Evolutionary conservation across 2,888 invertebrate species (phyloP).

Genomic region (Tenthredo notha): DNA sequence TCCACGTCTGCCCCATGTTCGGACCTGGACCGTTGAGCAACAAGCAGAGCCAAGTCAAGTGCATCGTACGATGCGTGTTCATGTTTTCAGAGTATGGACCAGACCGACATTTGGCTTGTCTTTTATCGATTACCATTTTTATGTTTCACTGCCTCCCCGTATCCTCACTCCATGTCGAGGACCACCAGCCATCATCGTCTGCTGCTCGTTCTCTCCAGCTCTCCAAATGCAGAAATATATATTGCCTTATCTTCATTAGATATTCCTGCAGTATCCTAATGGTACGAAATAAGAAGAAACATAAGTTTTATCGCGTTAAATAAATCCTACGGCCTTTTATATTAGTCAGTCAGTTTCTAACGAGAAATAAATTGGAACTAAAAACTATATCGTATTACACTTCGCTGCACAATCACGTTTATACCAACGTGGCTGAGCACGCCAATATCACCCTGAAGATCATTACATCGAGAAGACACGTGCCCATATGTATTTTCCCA

Average conservation of each 20-base stretch:
- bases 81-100: conserved; percentile 59
- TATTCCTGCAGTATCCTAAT: background rate
- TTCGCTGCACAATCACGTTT: background rate
- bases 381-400: background rate
- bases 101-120: conserved; percentile 59
- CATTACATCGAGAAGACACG: background rate
- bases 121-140: conserved; percentile 63
- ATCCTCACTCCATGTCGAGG: background rate
- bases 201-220: background rate
- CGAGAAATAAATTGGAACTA: background rate
- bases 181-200: conserved; percentile 16
- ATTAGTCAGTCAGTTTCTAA: background rate
- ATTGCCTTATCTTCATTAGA: background rate
- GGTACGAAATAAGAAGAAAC: background rate
- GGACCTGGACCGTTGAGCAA: conserved; percentile 55
- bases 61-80: conserved; percentile 62
- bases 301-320: background rate
- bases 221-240: background rate
- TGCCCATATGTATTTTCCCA: background rate
- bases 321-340: background rate
- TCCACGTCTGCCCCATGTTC: conserved; percentile 59
- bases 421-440: background rate
- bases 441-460: background rate
- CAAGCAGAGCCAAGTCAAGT: conserved; percentile 59
- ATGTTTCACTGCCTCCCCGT: conserved; percentile 51